Evolutionary conservation across 2,113 vertebrate genomes (phyloP), one percentile per base, ranked within the genome.

Genomic region (Lucifuga dentata): DNA sequence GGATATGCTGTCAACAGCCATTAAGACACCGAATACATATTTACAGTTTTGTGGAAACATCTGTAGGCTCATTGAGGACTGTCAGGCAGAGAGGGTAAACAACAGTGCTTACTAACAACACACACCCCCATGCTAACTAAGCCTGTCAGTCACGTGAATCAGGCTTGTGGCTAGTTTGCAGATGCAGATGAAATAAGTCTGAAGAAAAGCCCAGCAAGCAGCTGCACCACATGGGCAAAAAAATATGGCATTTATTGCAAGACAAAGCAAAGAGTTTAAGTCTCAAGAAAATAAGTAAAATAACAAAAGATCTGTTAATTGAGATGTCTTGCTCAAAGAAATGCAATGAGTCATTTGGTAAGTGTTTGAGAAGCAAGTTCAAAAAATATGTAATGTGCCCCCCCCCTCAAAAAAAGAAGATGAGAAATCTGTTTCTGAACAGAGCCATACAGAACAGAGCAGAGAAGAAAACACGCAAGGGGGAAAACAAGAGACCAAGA

Each of bases 41-140:
- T 71, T 86, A 67, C 64, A 75, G 76, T 76, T 78, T 73, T 69
- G 71, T 78, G 73, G 57, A 82, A 86, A 87, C 70, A 87, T 86
- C 84, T 78, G 83, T 68, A 50, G 65, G 41, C 69, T 84, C 49
- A 51, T 38, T 26, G 36, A 83, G 70, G 66, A 60, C 77, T 68
- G 74, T 78, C 78, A 77, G 65, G 21, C 43, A 80, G 57, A 64
- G 62, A 66, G 77, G 62, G 74, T 85, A 90, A 88, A 88, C 78
- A 85, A 75, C 71, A 72, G 7, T 72, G 69, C 70, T 84, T 76
- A 78, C 80, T 44, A 83, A 64, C 65, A 65, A 64, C 78, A 50
- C 56, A 74, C 72, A 53, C 38, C 68, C 57, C 41, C 49, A 72
- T 76, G 66, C 69, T 67, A 78, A 57, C 74, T 81, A 46, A 44